These are phyloP conservation scores for Monarcha castaneiventris DNA, from an alignment of 2,113 vertebrate species.

Conservation along the genomic window DNA sequence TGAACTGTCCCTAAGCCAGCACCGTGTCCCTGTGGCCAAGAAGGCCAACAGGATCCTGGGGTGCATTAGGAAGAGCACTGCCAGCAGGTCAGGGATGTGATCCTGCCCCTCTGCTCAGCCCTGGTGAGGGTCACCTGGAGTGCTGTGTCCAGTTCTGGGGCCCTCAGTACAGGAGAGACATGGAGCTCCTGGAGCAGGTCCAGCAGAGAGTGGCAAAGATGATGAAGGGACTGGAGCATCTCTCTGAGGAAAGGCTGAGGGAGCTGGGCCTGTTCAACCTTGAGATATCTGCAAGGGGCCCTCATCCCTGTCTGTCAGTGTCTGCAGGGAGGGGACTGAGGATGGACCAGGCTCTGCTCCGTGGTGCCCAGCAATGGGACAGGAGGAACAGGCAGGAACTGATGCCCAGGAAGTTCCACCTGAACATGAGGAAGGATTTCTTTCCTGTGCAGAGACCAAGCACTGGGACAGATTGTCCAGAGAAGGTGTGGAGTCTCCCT, in stretches of 20 bases:
- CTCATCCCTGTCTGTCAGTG: not conserved
- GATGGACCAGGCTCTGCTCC: not conserved
- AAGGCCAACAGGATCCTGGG: not conserved
- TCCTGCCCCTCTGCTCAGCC: not conserved
- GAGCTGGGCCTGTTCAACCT: not conserved
- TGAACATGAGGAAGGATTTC: not conserved
- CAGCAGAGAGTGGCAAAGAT: fast-evolving
- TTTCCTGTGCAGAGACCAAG: fast-evolving
- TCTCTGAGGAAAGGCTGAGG: not conserved
- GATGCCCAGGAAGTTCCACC: not conserved
- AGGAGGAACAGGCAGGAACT: not conserved
- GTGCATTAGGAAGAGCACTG: not conserved
- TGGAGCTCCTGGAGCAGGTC: fast-evolving
- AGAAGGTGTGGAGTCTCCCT: not conserved
- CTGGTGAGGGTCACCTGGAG: not conserved
- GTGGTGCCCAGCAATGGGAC: fast-evolving
- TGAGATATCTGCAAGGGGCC: fast-evolving
- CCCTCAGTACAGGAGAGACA: fast-evolving
- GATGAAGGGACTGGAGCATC: not conserved
- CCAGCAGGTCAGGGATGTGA: not conserved
- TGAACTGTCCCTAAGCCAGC: not conserved
- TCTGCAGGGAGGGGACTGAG: not conserved
- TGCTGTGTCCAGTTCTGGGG: not conserved
- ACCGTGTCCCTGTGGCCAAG: not conserved
- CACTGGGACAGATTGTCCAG: not conserved